phyloP scores from a whole-genome alignment of 2,888 invertebrate genomes.

The Thysanoteuthis rhombus region DNA sequence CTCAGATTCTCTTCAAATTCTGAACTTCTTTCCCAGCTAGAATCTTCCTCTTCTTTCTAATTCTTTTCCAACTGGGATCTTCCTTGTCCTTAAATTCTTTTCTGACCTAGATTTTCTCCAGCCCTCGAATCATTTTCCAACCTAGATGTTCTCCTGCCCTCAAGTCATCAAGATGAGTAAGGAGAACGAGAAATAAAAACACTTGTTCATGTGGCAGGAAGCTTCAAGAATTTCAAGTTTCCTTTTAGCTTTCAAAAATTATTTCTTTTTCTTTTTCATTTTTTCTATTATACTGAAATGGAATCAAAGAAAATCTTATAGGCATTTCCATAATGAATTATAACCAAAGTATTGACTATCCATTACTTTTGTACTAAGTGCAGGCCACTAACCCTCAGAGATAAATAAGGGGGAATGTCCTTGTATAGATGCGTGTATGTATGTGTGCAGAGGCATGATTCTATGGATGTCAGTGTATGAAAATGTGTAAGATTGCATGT shows the following conservation, averaged over 20 bases:
- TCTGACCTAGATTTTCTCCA: too few species aligned
- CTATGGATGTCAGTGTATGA: neutral
- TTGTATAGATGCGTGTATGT: neutral
- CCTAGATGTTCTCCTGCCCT: too few species aligned
- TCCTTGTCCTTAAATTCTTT: neutral
- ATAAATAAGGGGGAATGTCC: neutral
- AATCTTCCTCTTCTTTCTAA: neutral
- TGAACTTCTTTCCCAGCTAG: neutral
- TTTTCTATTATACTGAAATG: neutral
- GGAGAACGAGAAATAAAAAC: too few species aligned
- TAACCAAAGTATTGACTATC: neutral
- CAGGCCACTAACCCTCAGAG: neutral
- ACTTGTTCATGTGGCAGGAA: too few species aligned
- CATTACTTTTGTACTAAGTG: neutral
- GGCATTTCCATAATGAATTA: neutral
- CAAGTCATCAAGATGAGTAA: too few species aligned
- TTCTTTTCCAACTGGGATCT: too few species aligned
- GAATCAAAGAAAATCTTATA: neutral
- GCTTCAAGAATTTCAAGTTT: too few species aligned
- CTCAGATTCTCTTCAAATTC: neutral
- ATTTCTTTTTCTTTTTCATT: neutral
- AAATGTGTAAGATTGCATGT: neutral
- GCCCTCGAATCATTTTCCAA: too few species aligned
- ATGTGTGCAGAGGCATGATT: neutral
- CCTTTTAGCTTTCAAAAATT: too few species aligned